Evolutionary conservation across 2,888 invertebrate genomes (phyloP).

Genomic region (Lamproptera curius): DNA sequence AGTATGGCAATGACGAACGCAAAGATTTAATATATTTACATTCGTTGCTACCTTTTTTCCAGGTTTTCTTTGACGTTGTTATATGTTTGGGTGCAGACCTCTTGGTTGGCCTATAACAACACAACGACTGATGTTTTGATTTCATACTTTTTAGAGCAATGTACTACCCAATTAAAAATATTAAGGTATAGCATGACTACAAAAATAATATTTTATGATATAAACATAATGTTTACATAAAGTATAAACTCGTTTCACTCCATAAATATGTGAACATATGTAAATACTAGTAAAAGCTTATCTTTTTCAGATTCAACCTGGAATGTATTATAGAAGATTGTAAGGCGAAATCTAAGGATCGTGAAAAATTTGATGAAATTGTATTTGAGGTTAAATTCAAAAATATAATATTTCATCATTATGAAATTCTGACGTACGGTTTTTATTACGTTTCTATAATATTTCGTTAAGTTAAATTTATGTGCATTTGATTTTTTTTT

Average conservation of each 20-base stretch:
- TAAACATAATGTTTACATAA: background rate
- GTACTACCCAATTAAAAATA: constrained; percentile 49
- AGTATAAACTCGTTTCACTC: background rate
- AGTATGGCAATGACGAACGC: too few relatives aligned
- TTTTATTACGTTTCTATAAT: background rate
- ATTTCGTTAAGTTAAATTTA: background rate
- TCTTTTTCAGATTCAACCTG: constrained; percentile 35
- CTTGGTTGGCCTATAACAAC: constrained; percentile 46
- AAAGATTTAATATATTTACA: too few relatives aligned
- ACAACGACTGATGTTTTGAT: constrained; percentile 48
- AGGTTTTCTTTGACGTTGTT: constrained; percentile 41
- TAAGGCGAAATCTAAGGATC: constrained; percentile 26
- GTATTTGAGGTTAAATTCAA: constrained; percentile 30
- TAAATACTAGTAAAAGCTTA: constrained; percentile 4
- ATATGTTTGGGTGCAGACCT: constrained; percentile 47
- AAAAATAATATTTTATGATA: background rate
- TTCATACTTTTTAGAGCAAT: constrained; percentile 42
- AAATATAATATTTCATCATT: constrained; percentile 32
- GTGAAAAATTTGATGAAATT: constrained; percentile 16
- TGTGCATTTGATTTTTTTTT: too few relatives aligned
- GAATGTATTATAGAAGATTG: constrained; percentile 34
- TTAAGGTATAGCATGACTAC: constrained; percentile 37
- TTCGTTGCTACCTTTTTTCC: constrained; percentile 13
- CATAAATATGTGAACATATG: background rate
- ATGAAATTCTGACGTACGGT: constrained; percentile 32